Base-by-base conservation (phyloP, 2,113 vertebrate genomes). In the Hystrix cristata region DNA sequence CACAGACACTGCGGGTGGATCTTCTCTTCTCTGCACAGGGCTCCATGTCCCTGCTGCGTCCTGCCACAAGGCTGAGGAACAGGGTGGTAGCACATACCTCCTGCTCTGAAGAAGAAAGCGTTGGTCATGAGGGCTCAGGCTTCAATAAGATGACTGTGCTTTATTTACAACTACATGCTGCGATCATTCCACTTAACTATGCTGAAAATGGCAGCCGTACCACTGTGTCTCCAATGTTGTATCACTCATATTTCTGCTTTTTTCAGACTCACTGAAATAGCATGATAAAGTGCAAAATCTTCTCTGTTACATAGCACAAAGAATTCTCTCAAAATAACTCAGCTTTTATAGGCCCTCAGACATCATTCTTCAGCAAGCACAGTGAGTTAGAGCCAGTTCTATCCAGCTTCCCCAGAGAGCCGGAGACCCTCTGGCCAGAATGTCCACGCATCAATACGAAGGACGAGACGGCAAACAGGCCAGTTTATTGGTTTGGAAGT, bases 251-350 rank as follows among this genome's bases (percentile, higher is more conserved):
- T 76, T 92, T 96, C 86, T 72, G 64, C 38, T 38, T 62, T 95
- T 93, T 60, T 43, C 19, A 55, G 69, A 60, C n/a, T 74, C 74
- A 69, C 51, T 71, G 27, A 83, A 87, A 57, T 87, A 12, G 3
- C 90, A 78, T 71, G 38, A 84, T 91, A 92, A 95, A 80, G 11
- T 87, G 53, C 67, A 69, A 46, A 51, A 31, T 57, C 38, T 79
- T 9, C 69, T 92, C 43, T 71, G 46, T 62, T 84, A 46, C 53
- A 57, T 59, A 55, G 9, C 53, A 84, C 76, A 92, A 88, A 96
- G 59, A 83, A 79, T 48, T 81, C 7, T 92, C 78, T 86, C 64
- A 89, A 82, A 96, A 90, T 89, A 93, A 67, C 48, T 84, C 87
- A 57, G 67, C 67, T 97, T 82, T 91, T 34, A 6, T 87, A 74